Percentiles rank a stretch among this genome's conserved stretches.
These are phyloP conservation scores for Drosophila putrida DNA, from an alignment of 2,888 invertebrate genomes.

Conservation along the genomic window DNA sequence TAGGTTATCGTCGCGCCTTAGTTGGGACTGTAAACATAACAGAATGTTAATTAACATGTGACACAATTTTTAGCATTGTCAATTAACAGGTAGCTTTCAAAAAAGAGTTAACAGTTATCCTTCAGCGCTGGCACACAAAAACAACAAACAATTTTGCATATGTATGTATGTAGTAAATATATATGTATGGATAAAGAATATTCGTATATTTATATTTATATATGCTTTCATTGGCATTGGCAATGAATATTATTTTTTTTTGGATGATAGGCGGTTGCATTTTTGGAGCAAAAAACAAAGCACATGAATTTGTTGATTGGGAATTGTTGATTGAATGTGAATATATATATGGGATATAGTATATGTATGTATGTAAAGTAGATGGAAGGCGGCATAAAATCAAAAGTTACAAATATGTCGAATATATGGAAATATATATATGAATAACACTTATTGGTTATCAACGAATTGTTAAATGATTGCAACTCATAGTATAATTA, in stretches of 20 bases:
- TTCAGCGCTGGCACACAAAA: slow-evolving; percentile 66
- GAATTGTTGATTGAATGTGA: slow-evolving; percentile 1
- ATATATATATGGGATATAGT: no score
- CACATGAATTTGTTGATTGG: slow-evolving; percentile 46
- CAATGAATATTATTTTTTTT: slow-evolving; percentile 26
- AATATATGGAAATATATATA: slow-evolving; percentile 13
- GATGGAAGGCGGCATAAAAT: slow-evolving; percentile 47
- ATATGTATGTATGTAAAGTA: slow-evolving; percentile 11
- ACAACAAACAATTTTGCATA: slow-evolving; percentile 63
- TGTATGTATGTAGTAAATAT: slow-evolving; percentile 17
- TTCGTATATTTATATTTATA: slow-evolving; percentile 4
- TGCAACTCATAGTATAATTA: no score
- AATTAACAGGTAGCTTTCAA: slow-evolving; percentile 3
- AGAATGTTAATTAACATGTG: slow-evolving; percentile 20
- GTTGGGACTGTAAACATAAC: slow-evolving; percentile 81
- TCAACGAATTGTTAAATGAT: slow-evolving; percentile 44
- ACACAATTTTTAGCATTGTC: background rate
- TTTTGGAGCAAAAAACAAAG: slow-evolving; percentile 55
- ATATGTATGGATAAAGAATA: slow-evolving; percentile 11
- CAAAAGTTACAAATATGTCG: slow-evolving; percentile 32
- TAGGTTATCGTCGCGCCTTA: slow-evolving; percentile 85
- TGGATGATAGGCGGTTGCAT: slow-evolving; percentile 50
- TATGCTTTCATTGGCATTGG: slow-evolving; percentile 15
- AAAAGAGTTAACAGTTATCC: slow-evolving; percentile 30
- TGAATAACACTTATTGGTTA: slow-evolving; percentile 41